These are phyloP conservation scores for Hesperia comma DNA, from an alignment of 2,888 invertebrate genomes.

Conservation along the genomic window DNA sequence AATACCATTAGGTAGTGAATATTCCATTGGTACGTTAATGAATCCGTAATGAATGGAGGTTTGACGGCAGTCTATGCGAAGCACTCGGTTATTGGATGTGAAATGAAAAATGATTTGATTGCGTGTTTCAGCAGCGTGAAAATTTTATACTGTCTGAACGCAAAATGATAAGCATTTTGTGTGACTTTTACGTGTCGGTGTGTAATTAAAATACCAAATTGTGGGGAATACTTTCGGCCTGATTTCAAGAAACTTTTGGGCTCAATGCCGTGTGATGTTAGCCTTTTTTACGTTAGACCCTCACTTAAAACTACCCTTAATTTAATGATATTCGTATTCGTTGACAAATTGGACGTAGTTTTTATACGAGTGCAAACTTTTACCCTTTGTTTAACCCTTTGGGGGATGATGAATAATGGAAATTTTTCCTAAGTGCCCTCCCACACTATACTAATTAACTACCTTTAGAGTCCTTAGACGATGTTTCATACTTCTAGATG, in stretches of 20 bases:
- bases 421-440: no score
- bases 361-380: no score
- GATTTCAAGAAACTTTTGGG: not conserved
- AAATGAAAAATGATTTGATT: slow-evolving; percentile 34
- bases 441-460: no score
- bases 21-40: slow-evolving; percentile 27
- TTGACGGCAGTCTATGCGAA: slow-evolving; percentile 14
- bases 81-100: slow-evolving; percentile 15
- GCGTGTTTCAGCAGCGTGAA: slow-evolving; percentile 23
- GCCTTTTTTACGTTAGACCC: no score
- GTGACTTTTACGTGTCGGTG: slow-evolving; percentile 22
- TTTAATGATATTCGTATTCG: no score
- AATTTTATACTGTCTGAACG: slow-evolving; percentile 20
- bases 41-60: slow-evolving; percentile 24
- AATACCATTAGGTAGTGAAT: slow-evolving; percentile 28
- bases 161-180: slow-evolving; percentile 23
- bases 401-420: no score
- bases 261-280: not conserved
- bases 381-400: no score
- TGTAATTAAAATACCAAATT: slow-evolving; percentile 14
- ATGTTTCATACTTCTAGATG: no score
- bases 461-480: no score
- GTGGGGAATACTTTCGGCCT: not conserved
- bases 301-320: no score
- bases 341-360: no score